Percentiles rank a stretch among this genome's conserved stretches.
phyloP scores from a whole-genome alignment of 2,797 vertebrate genomes.

The Lycodopsis pacificus region DNA sequence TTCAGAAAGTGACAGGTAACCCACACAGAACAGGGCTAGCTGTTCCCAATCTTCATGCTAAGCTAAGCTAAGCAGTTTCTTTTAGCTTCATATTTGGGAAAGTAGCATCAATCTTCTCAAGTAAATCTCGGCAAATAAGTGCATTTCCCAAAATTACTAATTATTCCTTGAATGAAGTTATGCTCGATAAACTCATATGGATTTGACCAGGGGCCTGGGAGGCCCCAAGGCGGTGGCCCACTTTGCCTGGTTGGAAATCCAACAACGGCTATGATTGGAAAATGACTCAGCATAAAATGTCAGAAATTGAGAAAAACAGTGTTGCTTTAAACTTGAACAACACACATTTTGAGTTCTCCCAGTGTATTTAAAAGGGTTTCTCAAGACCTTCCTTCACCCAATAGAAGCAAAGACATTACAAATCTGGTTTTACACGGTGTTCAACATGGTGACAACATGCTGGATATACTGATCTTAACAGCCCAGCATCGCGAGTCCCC shows the following conservation, averaged over 20 bases:
- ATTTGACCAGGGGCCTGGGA: not conserved
- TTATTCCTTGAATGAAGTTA: not conserved
- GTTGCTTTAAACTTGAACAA: not conserved
- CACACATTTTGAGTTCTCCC: not conserved
- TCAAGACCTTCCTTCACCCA: not conserved
- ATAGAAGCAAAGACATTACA: not conserved
- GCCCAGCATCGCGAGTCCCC: not conserved
- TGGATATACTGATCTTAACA: slow-evolving; percentile 1
- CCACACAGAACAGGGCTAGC: not conserved
- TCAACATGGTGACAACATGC: not conserved
- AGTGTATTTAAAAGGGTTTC: not conserved
- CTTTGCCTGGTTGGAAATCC: not conserved
- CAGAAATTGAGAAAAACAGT: not conserved
- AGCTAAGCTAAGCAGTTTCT: not conserved
- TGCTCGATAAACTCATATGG: not conserved
- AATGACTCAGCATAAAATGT: slow-evolving; percentile 1
- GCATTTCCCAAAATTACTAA: not conserved
- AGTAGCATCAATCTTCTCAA: not conserved
- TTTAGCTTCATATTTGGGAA: not conserved
- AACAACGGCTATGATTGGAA: not conserved
- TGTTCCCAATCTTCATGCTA: not conserved
- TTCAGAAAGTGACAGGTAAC: not conserved
- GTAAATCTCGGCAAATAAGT: not conserved
- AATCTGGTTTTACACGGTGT: not conserved
- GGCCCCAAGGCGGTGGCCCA: not conserved